phyloP scores from a whole-genome alignment of 2,888 invertebrate species.

The Drosophila nigritarsus region DNA sequence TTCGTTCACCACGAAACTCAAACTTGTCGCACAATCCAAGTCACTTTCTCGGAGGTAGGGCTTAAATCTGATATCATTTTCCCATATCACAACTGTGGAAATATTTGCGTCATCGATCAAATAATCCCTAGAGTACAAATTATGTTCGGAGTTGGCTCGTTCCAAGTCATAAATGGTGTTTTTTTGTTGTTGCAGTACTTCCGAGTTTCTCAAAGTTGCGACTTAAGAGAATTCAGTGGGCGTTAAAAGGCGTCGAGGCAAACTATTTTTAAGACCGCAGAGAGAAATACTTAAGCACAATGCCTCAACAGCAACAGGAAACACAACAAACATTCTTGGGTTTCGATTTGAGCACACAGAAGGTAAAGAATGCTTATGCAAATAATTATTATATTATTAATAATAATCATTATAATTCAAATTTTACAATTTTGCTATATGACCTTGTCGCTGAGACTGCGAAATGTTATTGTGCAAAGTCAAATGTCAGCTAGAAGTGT shows the following conservation, averaged over 20 bases:
- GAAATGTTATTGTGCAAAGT: conserved; percentile 49
- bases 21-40: neutral
- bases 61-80: neutral
- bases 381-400: neutral
- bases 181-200: conserved; percentile 15
- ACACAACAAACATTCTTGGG: conserved; percentile 88
- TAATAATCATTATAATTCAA: neutral
- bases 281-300: conserved; percentile 9
- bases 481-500: conserved; percentile 13
- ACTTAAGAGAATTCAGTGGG: neutral
- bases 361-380: conserved; percentile 85
- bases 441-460: neutral
- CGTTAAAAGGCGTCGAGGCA: neutral
- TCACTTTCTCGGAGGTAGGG: neutral
- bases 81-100: neutral
- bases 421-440: neutral
- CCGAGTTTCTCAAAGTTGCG: conserved; percentile 6
- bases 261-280: neutral
- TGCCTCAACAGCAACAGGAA: conserved; percentile 54
- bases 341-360: conserved; percentile 94
- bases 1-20: neutral
- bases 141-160: conserved; percentile 6
- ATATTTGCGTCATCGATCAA: neutral
- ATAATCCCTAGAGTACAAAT: neutral
- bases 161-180: conserved; percentile 12